Conservation (phyloP, 2,888 invertebrate species). For the Heterodera filipjevi region DNA sequence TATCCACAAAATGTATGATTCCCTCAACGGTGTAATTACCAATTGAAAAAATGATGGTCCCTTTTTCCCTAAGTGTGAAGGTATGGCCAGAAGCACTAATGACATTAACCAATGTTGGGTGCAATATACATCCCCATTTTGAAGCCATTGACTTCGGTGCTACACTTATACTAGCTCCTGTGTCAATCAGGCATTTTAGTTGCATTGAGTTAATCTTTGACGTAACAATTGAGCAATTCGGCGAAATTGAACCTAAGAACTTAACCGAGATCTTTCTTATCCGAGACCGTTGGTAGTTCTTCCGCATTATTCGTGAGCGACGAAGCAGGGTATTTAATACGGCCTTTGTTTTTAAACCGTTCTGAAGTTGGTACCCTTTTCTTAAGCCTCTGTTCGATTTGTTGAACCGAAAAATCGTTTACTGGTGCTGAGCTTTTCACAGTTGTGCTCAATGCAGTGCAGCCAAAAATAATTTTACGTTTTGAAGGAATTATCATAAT, state of each 20-base stretch:
- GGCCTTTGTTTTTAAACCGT: not conserved
- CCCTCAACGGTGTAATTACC: not conserved
- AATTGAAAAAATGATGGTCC: not conserved
- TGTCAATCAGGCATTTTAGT: not conserved
- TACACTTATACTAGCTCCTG: slow-evolving; percentile 16
- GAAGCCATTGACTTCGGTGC: slow-evolving; percentile 13
- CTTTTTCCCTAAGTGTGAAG: not conserved
- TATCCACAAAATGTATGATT: not conserved
- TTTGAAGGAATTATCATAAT: not conserved
- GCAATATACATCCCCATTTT: no score
- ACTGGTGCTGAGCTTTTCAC: no score
- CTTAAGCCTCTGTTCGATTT: not conserved
- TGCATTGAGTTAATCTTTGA: not conserved
- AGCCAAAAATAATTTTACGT: not conserved
- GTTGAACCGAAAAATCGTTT: no score
- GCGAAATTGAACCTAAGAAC: not conserved
- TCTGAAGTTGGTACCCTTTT: not conserved
- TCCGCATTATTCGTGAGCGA: not conserved
- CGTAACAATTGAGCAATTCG: not conserved
- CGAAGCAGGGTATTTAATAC: not conserved
- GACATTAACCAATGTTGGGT: not conserved
- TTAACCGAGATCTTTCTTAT: not conserved
- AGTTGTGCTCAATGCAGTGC: not conserved
- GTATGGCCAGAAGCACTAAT: slow-evolving; percentile 11
- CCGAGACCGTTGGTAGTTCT: not conserved